Conservation (phyloP, 37 sponge, comb jelly and placozoan genomes). For the Chondrosia reniformis region DNA sequence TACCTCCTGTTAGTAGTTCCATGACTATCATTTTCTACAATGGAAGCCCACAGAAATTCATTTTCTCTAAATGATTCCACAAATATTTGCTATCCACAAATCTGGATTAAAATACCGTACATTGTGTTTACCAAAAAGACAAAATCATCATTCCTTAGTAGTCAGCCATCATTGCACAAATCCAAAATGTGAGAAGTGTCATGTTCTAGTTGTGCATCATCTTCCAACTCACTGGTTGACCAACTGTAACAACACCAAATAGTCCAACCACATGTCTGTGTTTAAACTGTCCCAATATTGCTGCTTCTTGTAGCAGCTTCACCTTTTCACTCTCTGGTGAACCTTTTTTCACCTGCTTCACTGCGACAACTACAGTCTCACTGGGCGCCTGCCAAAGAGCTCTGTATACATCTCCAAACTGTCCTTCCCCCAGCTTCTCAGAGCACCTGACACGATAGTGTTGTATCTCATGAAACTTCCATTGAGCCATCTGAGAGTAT, state of each 20-base stretch:
- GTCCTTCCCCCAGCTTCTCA: conserved; percentile 6
- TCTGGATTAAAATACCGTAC: too few species aligned
- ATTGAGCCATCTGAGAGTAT: conserved; percentile 6
- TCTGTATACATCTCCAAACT: conserved; percentile 23
- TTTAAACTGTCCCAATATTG: conserved; percentile 11
- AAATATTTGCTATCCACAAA: too few species aligned
- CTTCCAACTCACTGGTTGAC: conserved; percentile 14
- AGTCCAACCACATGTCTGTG: conserved; percentile 16
- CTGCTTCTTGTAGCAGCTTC: conserved; percentile 14
- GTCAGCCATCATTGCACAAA: too few species aligned
- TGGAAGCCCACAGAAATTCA: too few species aligned
- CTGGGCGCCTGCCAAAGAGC: background rate
- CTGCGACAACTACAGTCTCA: background rate
- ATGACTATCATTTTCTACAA: too few species aligned
- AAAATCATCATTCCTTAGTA: too few species aligned
- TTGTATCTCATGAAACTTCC: conserved; percentile 1
- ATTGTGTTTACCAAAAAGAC: too few species aligned
- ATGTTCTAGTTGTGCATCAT: too few species aligned
- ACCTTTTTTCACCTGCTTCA: conserved; percentile 19
- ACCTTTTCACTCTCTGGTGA: background rate
- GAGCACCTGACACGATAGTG: background rate
- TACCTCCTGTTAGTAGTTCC: too few species aligned
- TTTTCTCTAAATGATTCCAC: too few species aligned
- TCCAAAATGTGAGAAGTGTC: too few species aligned
- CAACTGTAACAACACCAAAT: conserved; percentile 9